A percentile compares a stretch with the other conserved stretches of the same genome.
These are phyloP conservation scores for Carassius auratus DNA, from an alignment of 2,113 vertebrate species.

Conservation along the genomic window DNA sequence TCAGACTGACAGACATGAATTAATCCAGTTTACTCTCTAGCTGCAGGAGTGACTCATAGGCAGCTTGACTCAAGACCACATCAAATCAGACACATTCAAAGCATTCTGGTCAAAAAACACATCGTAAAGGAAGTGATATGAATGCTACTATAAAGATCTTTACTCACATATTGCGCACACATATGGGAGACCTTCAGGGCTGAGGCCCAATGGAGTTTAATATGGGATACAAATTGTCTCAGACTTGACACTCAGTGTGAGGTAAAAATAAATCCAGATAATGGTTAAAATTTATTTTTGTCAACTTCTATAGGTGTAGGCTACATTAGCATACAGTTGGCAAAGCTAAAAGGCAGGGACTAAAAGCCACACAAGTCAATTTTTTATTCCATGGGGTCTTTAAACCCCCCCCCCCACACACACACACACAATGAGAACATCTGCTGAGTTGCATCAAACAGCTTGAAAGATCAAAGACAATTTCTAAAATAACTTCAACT, in stretches of 20 bases:
- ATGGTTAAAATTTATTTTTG: background rate
- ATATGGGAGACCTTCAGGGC: background rate
- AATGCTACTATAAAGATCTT: too few species aligned
- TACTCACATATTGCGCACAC: background rate
- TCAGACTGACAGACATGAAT: slow-evolving; percentile 17
- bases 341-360: background rate
- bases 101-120: background rate
- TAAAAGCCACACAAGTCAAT: background rate
- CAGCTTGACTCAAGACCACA: background rate
- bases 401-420: background rate
- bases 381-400: background rate
- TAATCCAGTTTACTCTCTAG: slow-evolving; percentile 10
- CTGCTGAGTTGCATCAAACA: too few species aligned
- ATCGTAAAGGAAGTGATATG: background rate
- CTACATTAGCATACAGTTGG: background rate
- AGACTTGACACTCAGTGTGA: background rate
- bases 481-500: too few species aligned
- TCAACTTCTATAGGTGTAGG: background rate
- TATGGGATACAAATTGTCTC: background rate
- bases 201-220: slow-evolving; percentile 2
- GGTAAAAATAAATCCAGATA: background rate
- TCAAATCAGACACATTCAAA: background rate
- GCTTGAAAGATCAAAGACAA: too few species aligned
- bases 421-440: too few species aligned
- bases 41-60: slow-evolving; percentile 18